Evolutionary conservation across 2,888 invertebrate genomes (phyloP).

Genomic region (Drosophila recens): DNA sequence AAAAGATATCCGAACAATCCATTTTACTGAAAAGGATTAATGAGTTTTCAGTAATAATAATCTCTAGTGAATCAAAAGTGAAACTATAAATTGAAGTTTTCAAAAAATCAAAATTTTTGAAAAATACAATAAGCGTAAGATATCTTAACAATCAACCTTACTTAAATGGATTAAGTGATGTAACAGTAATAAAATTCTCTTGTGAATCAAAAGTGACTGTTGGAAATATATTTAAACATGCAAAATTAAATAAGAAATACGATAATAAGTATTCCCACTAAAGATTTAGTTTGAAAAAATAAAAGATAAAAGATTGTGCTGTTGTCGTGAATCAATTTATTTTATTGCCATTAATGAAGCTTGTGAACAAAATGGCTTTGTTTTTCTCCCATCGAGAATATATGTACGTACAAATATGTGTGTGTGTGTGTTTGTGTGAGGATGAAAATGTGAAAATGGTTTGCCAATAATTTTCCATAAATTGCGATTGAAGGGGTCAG

Average conservation of each 20-base stretch:
- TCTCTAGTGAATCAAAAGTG: too few relatives aligned
- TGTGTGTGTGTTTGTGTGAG: conserved; percentile 29
- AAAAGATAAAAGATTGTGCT: conserved; percentile 18
- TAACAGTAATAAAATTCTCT: not conserved
- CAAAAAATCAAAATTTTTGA: not conserved
- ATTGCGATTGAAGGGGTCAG: conserved; percentile 58
- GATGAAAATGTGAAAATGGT: conserved; percentile 55
- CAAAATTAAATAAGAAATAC: not conserved
- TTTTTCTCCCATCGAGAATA: conserved; percentile 45
- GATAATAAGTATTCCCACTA: not conserved
- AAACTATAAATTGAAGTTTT: too few relatives aligned
- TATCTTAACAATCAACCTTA: too few relatives aligned
- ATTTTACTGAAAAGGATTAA: too few relatives aligned
- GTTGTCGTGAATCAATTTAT: conserved; percentile 37
- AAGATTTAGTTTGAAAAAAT: not conserved
- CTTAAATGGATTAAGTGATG: too few relatives aligned
- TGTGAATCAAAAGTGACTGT: not conserved
- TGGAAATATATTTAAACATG: not conserved
- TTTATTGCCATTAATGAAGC: conserved; percentile 55
- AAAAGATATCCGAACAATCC: too few relatives aligned
- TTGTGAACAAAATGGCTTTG: conserved; percentile 58
- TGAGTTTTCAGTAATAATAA: too few relatives aligned
- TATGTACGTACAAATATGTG: conserved; percentile 23
- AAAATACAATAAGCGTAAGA: not conserved
- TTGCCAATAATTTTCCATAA: conserved; percentile 57